Evolutionary conservation across 2,888 invertebrate species (phyloP).

Genomic region (Bibio marci): DNA sequence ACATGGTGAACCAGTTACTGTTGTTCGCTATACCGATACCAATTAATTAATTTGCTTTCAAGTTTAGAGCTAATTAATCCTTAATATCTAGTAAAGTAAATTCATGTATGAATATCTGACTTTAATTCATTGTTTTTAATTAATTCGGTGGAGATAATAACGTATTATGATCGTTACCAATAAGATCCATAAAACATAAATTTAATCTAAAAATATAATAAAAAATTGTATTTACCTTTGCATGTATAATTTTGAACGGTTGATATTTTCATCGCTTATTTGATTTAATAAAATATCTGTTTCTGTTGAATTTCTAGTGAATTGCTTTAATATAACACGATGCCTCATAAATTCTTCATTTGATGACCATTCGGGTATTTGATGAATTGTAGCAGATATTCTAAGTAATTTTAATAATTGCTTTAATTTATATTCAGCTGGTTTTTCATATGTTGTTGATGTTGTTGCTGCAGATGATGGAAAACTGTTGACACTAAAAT

Average conservation of each 20-base stretch:
- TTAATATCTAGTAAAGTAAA: too few relatives aligned
- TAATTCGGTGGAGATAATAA: too few relatives aligned
- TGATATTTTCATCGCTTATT: conserved; percentile 28
- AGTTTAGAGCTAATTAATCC: too few relatives aligned
- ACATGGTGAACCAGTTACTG: too few relatives aligned
- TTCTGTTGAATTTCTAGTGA: conserved; percentile 22
- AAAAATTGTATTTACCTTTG: too few relatives aligned
- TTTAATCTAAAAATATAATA: too few relatives aligned
- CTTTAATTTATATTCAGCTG: conserved; percentile 34
- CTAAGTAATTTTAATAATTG: conserved; percentile 66
- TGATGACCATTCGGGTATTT: conserved; percentile 43
- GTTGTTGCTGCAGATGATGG: neutral
- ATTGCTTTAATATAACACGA: conserved; percentile 23
- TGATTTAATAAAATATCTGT: conserved; percentile 16
- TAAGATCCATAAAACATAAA: too few relatives aligned
- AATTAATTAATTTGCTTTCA: too few relatives aligned
- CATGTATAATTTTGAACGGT: conserved; percentile 32
- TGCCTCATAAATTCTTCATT: conserved; percentile 34
- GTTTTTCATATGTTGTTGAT: conserved; percentile 9
- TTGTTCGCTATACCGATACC: too few relatives aligned
- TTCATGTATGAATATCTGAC: too few relatives aligned
- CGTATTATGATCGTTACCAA: too few relatives aligned
- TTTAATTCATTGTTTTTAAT: too few relatives aligned
- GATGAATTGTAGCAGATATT: conserved; percentile 69
- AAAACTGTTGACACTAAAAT: conserved; percentile 20